These are phyloP conservation scores for Brachionus rubens DNA, from an alignment of 1,140 invertebrate species.

Conservation along the genomic window DNA sequence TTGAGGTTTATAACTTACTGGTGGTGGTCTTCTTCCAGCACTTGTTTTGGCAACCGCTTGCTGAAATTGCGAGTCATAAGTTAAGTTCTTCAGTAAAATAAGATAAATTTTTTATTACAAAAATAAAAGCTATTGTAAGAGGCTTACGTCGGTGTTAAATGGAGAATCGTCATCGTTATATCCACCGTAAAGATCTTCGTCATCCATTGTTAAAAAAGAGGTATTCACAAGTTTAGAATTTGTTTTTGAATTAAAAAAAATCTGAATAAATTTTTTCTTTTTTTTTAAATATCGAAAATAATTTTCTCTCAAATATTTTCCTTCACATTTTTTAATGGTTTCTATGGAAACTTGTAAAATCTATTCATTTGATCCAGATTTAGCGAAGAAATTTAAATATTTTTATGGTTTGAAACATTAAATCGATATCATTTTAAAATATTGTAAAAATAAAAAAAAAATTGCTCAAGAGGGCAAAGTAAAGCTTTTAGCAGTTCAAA, in stretches of 20 bases:
- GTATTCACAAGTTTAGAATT: too few relatives aligned
- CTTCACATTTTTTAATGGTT: slow-evolving; percentile 7
- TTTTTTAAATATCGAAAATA: neutral
- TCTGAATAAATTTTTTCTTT: too few relatives aligned
- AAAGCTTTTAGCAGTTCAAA: too few relatives aligned
- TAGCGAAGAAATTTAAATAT: too few relatives aligned
- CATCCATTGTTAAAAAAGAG: neutral
- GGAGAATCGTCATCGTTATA: slow-evolving; percentile 35
- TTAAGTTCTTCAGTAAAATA: slow-evolving; percentile 62
- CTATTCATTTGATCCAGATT: neutral
- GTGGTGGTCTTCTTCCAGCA: slow-evolving; percentile 65
- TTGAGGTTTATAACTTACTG: slow-evolving; percentile 50
- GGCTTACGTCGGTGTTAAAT: slow-evolving; percentile 32
- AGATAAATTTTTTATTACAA: neutral
- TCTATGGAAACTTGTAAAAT: neutral
- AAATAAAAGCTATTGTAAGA: neutral
- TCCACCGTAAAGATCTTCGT: slow-evolving; percentile 36
- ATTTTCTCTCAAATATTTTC: slow-evolving; percentile 18
- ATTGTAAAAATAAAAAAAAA: too few relatives aligned
- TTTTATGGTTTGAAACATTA: too few relatives aligned
- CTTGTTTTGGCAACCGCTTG: slow-evolving; percentile 66
- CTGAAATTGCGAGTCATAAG: slow-evolving; percentile 68
- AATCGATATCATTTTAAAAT: too few relatives aligned
- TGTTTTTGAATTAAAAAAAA: too few relatives aligned
- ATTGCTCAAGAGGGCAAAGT: too few relatives aligned